phyloP scores from a whole-genome alignment of 2,888 invertebrate genomes.

The Drosophila mayaguana region DNA sequence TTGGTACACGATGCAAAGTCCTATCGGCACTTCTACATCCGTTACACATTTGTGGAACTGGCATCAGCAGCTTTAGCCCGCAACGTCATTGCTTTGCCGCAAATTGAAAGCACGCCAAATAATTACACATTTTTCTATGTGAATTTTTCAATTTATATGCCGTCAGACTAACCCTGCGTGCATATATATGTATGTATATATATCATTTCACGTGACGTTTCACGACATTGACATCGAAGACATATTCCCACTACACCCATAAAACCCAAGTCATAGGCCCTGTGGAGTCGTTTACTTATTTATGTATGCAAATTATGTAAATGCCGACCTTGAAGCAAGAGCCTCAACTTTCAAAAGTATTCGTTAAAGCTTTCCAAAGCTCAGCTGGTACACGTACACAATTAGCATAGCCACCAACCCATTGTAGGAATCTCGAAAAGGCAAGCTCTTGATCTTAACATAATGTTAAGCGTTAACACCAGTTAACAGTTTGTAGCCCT shows the following conservation, averaged over 20 bases:
- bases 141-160: constrained; percentile 81
- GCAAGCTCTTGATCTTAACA: constrained; percentile 4
- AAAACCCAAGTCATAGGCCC: constrained; percentile 39
- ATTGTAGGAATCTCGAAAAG: too few species aligned
- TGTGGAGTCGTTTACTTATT: constrained; percentile 46
- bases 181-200: constrained; percentile 37
- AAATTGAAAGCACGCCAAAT: constrained; percentile 78
- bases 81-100: constrained; percentile 51
- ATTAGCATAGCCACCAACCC: constrained; percentile 1
- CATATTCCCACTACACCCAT: constrained; percentile 51
- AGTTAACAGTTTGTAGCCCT: too few species aligned
- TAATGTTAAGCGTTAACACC: neutral
- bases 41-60: neutral
- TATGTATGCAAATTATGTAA: constrained; percentile 52
- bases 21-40: constrained; percentile 19
- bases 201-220: constrained; percentile 37
- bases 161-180: constrained; percentile 69
- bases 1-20: constrained; percentile 7
- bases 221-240: constrained; percentile 64
- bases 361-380: neutral
- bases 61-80: neutral
- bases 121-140: constrained; percentile 76
- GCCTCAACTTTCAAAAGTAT: constrained; percentile 4
- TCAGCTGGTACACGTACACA: constrained; percentile 8
- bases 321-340: constrained; percentile 47